Base-by-base conservation (phyloP, 2,113 vertebrate genomes). In the Hylia prasina region DNA sequence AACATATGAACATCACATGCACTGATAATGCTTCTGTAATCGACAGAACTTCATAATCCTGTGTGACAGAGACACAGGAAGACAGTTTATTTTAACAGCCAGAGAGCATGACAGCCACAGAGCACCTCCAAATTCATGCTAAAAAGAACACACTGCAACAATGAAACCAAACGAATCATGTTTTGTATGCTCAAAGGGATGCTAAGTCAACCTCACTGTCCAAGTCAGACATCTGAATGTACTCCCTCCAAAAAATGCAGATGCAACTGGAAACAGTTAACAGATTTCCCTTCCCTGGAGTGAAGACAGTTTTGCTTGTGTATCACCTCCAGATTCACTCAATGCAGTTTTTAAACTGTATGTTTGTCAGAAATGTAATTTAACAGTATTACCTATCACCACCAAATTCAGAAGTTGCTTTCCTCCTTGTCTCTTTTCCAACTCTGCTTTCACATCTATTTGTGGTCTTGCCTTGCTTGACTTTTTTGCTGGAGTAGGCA, bases 381-480 rank as follows among this genome's bases (percentile, higher is more conserved):
- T 45, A 72, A 87, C 22, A 48, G 12, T 63, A 83, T 98, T 98
- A 99, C 99, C 99, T 97, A 99, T 99, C 88, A 99, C 99, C 61
- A 99, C 99, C 71, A 99, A 96, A 97, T 99, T 99, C 35, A 99
- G 97, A 42, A 99, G 98, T 2, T 99, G 98, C 95, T 99, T 99
- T 76, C 99, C 99, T 47, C 99, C 99, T 98, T 99, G 99, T 77
- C 99, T 98, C 96, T 99, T 99, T 97, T 99, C 99, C 97, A 99
- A 95, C 86, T 99, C 99, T 1, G 97, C 98, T 95, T 98, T 99
- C 91, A 99, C 97, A 89, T 99, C 98, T 87, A 99, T 98, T 44
- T 99, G 97, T 68, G 98, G 98, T 92, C 98, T 99, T 86, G 98
- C 93, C 97, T 99, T 99, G 95, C 98, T 98, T 58, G 98, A 84